Evolutionary conservation across 2,888 invertebrate genomes (phyloP).

Genomic region (Ariolimax columbianus): DNA sequence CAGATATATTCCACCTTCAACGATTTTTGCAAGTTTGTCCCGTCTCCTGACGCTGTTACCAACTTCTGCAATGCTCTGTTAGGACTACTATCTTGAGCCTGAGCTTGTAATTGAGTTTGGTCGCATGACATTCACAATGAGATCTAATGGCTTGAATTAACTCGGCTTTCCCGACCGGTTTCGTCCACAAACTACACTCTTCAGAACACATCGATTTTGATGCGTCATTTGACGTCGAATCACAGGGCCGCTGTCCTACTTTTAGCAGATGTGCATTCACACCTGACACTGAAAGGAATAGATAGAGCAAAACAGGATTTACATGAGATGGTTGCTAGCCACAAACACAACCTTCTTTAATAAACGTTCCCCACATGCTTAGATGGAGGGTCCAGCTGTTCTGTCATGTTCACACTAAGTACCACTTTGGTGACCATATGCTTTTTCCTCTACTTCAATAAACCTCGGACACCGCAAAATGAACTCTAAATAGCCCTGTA

Average conservation of each 20-base stretch:
- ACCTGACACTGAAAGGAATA: no score
- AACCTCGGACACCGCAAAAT: no score
- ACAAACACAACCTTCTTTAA: no score
- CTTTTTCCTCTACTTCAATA: no score
- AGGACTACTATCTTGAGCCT: neutral
- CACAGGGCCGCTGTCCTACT: neutral
- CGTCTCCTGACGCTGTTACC: neutral
- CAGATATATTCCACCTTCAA: no score
- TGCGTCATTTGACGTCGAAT: neutral
- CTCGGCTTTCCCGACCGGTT: constrained; percentile 17
- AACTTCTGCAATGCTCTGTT: neutral
- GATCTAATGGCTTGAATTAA: constrained; percentile 41
- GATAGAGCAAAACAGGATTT: no score
- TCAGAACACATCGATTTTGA: constrained; percentile 36
- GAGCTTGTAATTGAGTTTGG: constrained; percentile 12
- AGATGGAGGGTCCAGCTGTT: no score
- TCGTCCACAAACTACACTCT: constrained; percentile 6
- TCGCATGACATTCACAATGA: constrained; percentile 35
- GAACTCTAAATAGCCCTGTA: no score
- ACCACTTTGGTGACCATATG: no score
- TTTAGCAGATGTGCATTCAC: neutral
- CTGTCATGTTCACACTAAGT: no score
- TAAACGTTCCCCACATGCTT: no score
- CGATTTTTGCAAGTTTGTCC: neutral
- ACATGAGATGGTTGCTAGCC: no score